Conservation (phyloP, 2,888 invertebrate species). For the Hyppa rectilinea region DNA sequence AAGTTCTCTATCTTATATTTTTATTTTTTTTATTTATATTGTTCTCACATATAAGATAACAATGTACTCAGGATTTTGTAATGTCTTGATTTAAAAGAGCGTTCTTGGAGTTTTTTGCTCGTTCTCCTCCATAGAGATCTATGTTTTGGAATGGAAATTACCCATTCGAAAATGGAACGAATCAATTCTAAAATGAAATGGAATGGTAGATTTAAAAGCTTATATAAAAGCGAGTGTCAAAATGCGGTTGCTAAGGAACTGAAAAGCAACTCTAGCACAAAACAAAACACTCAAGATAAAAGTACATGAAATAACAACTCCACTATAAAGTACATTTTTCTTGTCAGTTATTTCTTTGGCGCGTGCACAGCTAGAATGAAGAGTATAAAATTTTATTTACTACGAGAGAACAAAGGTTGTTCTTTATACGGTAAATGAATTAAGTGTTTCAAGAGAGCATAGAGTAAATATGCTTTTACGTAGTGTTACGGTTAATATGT, state of each 20-base stretch:
- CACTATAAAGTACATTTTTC: slow-evolving; percentile 42
- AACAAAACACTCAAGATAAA: slow-evolving; percentile 4
- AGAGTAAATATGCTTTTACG: slow-evolving; percentile 4
- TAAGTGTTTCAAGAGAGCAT: slow-evolving; percentile 7
- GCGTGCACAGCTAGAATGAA: slow-evolving; percentile 18
- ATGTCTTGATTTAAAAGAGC: too few species aligned
- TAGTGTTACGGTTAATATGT: background rate
- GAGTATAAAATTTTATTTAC: slow-evolving; percentile 31
- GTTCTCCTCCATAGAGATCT: too few species aligned
- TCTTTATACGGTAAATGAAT: slow-evolving; percentile 33
- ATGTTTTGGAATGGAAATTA: too few species aligned
- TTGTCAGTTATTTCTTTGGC: slow-evolving; percentile 22
- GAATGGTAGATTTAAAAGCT: too few species aligned
- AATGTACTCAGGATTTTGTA: too few species aligned
- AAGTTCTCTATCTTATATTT: too few species aligned
- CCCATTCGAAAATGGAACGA: too few species aligned
- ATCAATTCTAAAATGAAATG: too few species aligned
- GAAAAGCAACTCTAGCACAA: background rate
- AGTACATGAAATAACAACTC: slow-evolving; percentile 24
- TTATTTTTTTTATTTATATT: too few species aligned
- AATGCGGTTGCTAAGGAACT: slow-evolving; percentile 7
- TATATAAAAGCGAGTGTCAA: background rate
- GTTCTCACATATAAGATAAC: too few species aligned
- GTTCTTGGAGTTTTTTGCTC: too few species aligned
- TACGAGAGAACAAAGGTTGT: slow-evolving; percentile 27